Conservation (phyloP, 1,140 invertebrate genomes). For the Drosophila kepulauana region DNA sequence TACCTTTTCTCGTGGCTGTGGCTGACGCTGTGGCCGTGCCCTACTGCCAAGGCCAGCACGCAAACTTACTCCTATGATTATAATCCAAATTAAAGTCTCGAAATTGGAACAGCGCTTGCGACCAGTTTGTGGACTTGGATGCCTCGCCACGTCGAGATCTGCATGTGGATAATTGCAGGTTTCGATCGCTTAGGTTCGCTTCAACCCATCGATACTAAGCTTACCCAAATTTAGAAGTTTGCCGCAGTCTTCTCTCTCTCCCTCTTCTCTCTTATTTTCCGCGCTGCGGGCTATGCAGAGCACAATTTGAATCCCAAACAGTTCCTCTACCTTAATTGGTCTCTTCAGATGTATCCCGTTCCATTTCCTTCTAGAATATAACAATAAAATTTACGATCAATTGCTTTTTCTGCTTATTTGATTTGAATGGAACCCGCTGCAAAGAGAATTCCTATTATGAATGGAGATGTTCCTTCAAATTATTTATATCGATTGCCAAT, state of each 20-base stretch:
- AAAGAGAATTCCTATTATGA: slow-evolving; percentile 29
- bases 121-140: neutral
- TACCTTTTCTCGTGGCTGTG: slow-evolving; percentile 25
- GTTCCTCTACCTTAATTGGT: neutral
- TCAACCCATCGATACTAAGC: slow-evolving; percentile 52
- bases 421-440: slow-evolving; percentile 13
- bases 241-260: slow-evolving; percentile 17
- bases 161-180: slow-evolving; percentile 71
- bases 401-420: slow-evolving; percentile 24
- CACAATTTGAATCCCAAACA: slow-evolving; percentile 13
- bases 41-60: slow-evolving; percentile 71
- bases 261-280: neutral
- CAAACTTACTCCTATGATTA: slow-evolving; percentile 69
- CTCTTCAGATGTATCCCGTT: neutral
- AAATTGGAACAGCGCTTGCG: slow-evolving; percentile 26
- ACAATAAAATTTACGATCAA: slow-evolving; percentile 59
- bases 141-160: slow-evolving; percentile 26
- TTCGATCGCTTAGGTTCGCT: slow-evolving; percentile 29
- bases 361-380: neutral
- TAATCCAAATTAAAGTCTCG: slow-evolving; percentile 65
- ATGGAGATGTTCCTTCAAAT: slow-evolving; percentile 8
- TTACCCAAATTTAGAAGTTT: slow-evolving; percentile 44
- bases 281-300: slow-evolving; percentile 34
- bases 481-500: slow-evolving; percentile 54
- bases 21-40: slow-evolving; percentile 30